phyloP scores from a whole-genome alignment of 1,140 invertebrate genomes.

The Neodiprion lecontei region DNA sequence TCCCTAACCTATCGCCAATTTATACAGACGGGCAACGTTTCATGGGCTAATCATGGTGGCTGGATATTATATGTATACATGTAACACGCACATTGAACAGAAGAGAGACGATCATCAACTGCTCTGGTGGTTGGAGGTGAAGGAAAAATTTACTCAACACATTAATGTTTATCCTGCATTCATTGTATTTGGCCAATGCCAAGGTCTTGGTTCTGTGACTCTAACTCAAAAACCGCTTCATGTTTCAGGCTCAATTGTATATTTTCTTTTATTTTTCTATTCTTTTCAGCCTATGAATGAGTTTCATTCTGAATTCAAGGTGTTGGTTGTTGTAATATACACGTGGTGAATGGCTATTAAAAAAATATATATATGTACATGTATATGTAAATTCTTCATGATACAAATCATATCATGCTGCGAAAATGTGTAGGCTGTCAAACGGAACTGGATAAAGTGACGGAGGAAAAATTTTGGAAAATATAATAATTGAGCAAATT shows the following conservation, averaged over 20 bases:
- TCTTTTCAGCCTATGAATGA: background rate
- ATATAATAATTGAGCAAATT: no score
- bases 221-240: background rate
- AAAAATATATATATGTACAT: no score
- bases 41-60: background rate
- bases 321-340: slow-evolving; percentile 7
- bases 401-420: no score
- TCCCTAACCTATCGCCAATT: slow-evolving; percentile 19
- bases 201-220: slow-evolving; percentile 6
- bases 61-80: no score
- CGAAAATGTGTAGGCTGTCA: no score
- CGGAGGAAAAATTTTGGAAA: no score
- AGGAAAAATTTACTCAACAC: background rate
- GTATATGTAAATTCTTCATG: no score
- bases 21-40: background rate
- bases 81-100: no score
- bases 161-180: background rate
- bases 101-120: background rate
- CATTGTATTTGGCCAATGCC: background rate
- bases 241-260: no score
- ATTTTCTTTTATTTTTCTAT: background rate
- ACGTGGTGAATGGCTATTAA: background rate
- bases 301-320: background rate
- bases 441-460: no score
- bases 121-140: background rate